Base-by-base conservation (phyloP, 2,113 vertebrate genomes). In the Manacus vitellinus region DNA sequence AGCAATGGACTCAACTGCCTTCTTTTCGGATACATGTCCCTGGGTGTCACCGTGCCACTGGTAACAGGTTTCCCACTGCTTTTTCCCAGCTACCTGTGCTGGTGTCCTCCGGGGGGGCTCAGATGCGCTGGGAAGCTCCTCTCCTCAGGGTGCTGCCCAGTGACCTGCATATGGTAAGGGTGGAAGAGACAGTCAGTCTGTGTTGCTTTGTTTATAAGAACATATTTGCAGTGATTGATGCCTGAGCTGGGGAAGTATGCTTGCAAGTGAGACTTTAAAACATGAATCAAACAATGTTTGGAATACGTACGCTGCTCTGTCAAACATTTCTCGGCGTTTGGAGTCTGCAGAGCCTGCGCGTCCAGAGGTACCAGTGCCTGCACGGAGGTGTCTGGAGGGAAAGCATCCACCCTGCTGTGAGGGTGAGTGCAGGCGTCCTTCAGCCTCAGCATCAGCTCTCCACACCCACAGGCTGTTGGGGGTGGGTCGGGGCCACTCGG, bases 271-370 rank as follows among this genome's bases (percentile, higher is more conserved):
- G 97, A 95, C 95, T 97, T 97, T 96, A 97, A 98, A 97, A 91
- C 98, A 98, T 98, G 98, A 98, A 98, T 98, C 98, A 98, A 97
- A 94, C 97, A 91, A 85, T 98, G 98, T 98, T 98, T 98, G 98
- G 97, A 98, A 98, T 98, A 98, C 59, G 89, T 97, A 89, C 39
- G 56, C 78, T 95, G 95, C 94, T 96, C 97, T 98, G 97, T 97
- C 97, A 98, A 98, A 98, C 97, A 98, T 97, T 97, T 97, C 94
- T 90, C 44, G 2, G 84, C 66, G 54, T 92, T 97, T 98, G 98
- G 97, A 98, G 98, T 97, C 98, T 98, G 98, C 96, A 95, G 94
- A 82, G 95, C 93, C 85, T 33, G 74, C 14, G 76, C 65, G 55
- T 95, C 96, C 97, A 95, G 94, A 72, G 94, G 92, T 95, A 95